phyloP scores from a whole-genome alignment of 2,888 invertebrate genomes.

The Spialia ferax region DNA sequence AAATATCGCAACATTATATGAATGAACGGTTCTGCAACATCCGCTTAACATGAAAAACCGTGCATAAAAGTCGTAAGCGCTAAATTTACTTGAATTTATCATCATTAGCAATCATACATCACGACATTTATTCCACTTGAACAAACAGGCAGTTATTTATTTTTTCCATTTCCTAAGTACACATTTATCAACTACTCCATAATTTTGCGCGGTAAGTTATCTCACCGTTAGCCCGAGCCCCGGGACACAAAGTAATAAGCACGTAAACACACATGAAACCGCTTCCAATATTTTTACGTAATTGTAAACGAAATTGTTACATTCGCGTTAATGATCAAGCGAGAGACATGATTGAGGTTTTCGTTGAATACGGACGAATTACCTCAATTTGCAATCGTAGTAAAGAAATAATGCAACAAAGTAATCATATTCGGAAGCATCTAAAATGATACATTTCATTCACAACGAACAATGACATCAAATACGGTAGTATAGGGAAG shows the following conservation, averaged over 20 bases:
- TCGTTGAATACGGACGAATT: constrained; percentile 58
- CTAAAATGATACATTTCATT: constrained; percentile 55
- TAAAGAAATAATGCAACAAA: constrained; percentile 59
- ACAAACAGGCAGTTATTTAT: constrained; percentile 31
- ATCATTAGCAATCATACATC: constrained; percentile 34
- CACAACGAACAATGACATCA: constrained; percentile 45
- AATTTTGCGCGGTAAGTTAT: constrained; percentile 54
- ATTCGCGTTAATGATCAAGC: constrained; percentile 67
- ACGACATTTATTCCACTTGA: constrained; percentile 34
- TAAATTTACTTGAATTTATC: constrained; percentile 13
- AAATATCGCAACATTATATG: neutral
- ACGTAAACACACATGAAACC: constrained; percentile 72
- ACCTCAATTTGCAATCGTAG: constrained; percentile 56
- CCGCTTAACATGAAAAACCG: neutral
- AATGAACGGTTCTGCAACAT: too few species aligned
- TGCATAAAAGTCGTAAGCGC: neutral
- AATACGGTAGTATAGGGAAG: constrained; percentile 68
- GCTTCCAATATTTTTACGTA: constrained; percentile 73
- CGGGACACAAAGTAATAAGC: constrained; percentile 74
- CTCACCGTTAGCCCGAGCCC: constrained; percentile 70
- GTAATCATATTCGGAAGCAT: constrained; percentile 55
- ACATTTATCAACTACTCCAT: constrained; percentile 31
- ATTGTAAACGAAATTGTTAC: constrained; percentile 73
- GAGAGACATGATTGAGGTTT: constrained; percentile 53
- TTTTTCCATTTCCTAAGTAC: constrained; percentile 36